Base-by-base conservation (phyloP, 2,888 invertebrate genomes). In the Scelioninae gen. 1 region DNA sequence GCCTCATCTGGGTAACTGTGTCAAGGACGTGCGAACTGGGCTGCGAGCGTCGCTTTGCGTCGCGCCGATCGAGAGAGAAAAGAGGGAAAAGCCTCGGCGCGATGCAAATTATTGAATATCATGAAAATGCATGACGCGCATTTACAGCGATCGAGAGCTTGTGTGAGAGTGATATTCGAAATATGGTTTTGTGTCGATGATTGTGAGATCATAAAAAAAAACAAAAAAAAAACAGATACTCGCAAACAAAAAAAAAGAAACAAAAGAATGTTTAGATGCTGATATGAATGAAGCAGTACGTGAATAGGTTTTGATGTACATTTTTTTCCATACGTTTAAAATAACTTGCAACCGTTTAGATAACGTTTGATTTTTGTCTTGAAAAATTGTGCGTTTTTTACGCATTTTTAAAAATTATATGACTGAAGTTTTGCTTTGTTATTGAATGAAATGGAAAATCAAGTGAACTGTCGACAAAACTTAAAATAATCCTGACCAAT, bases 11-110 rank as follows among this genome's bases (percentile, higher is more conserved):
- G 92, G 91, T 92, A 92, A 92, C 88, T 89, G 90, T 93, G 93
- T 92, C 92, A 92, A 92, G 93, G 93, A 90, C 92, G 90, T 91
- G 92, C 90, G 92, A 92, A 92, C 90, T 92, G 88, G 91, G 90
- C 89, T 90, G 89, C 90, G 89, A 89, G 88, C 88, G 89, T 84
- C 86, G 88, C 84, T 87, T 86, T 85, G 86, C 87, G 87, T 88
- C 88, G 89, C 87, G 86, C 85, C 86, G 87, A 88, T 87, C 85
- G 55, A 65, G 43, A 69, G 55, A 38, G 62, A 66, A 62, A n/a
- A n/a, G 72, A 78, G 62, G 71, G 74, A 81, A 81, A 81, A 76
- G 75, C 80, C 69, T 81, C 75, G 75, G 10, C 15, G 63, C 66
- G 69, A 81, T 81, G 80, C 75, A 75, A 81, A 76, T 81, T 62